These are phyloP conservation scores for Mactra quadrangularis DNA, from an alignment of 1,140 invertebrate species.

Conservation along the genomic window DNA sequence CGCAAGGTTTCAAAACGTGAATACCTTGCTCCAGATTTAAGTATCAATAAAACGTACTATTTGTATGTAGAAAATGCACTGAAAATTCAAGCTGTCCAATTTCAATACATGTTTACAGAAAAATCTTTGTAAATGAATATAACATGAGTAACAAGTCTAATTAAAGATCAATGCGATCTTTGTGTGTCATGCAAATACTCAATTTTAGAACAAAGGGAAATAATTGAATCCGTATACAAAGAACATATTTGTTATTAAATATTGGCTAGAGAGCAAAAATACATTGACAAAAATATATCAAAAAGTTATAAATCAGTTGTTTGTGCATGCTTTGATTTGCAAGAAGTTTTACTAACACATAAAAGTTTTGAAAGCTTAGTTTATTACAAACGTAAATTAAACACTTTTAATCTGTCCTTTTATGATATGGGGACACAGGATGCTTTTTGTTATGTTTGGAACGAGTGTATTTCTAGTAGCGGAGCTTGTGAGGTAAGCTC, in stretches of 20 bases:
- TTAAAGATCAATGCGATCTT: conserved; percentile 23
- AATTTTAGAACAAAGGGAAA: neutral
- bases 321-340: conserved; percentile 20
- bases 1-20: conserved; percentile 35
- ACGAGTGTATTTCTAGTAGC: conserved; percentile 9
- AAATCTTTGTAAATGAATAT: conserved; percentile 56
- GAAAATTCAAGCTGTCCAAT: neutral
- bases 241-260: neutral
- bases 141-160: conserved; percentile 10
- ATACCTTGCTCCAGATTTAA: conserved; percentile 19
- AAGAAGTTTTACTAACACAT: conserved; percentile 3
- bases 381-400: conserved; percentile 32
- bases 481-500: conserved; percentile 39
- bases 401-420: conserved; percentile 19
- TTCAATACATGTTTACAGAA: conserved; percentile 18
- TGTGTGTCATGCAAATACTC: conserved; percentile 2
- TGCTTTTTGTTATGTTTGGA: conserved; percentile 28
- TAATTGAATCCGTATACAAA: neutral
- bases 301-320: neutral
- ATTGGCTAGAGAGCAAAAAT: conserved; percentile 11
- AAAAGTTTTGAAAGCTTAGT: conserved; percentile 4
- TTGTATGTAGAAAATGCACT: too few relatives aligned
- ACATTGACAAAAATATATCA: neutral
- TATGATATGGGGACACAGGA: conserved; percentile 8
- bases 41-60: conserved; percentile 44